Base-by-base conservation (phyloP, 2,113 vertebrate genomes). In the Sylvia atricapilla region DNA sequence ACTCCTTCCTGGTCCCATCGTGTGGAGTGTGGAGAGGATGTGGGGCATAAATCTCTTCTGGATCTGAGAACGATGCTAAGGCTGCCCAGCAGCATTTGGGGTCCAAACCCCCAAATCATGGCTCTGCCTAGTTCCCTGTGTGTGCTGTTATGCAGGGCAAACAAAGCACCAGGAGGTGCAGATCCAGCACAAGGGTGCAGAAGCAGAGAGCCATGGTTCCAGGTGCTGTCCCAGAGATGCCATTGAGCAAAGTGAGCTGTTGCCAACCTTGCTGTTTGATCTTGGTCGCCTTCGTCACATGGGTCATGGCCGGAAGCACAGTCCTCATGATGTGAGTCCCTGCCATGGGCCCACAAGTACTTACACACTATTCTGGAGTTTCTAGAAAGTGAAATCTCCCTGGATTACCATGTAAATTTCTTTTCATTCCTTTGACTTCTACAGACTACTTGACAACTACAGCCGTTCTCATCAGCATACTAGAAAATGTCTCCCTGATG, bases 241-340 rank as follows among this genome's bases (percentile, higher is more conserved):
- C 41, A 35, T 20, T 27, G 44, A 3, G 35, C 52, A 46, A 25
- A 35, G 25, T 2, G 24, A 67, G 20, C 13, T 11, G 3, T 5
- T 25, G 10, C 22, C 37, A 41, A 0, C 37, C 39, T 37, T 44
- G 31, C 23, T 35, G 33, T 3, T 0, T 47, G 30, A 47, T 15
- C 37, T 6, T 28, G 27, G 27, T 47, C 0, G 0, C 53, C 67
- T 78, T 39, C 19, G 37, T 22, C 23, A 28, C 30, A 2, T 1
- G 4, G 20, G 8, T 19, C n/a, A 28, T 6, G 4, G 4, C 21
- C 35, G 70, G 49, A 58, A 66, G 19, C 41, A 62, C 0, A 1
- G 46, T 33, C 37, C 27, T 39, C 35, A 4, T 7, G 9, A 14
- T 16, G 16, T 17, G 30, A 41, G 44, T 24, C 19, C 17, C 25